Conservation (phyloP, 2,113 vertebrate species). For the Helogale parvula region DNA sequence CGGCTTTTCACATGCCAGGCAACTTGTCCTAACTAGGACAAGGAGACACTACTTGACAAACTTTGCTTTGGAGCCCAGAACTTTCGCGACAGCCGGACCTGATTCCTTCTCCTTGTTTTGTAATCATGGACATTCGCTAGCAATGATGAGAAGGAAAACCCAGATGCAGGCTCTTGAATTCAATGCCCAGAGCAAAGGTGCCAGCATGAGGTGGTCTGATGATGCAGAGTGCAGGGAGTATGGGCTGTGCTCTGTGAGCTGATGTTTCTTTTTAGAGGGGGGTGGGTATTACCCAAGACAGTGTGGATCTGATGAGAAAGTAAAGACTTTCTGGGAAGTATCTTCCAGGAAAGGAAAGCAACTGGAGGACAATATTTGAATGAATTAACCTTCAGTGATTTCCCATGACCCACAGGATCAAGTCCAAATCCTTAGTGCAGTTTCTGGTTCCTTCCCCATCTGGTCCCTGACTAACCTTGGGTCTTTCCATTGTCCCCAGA, state of each 20-base stretch:
- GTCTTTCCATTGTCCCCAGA: slow-evolving; percentile 56
- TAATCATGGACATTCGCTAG: not conserved
- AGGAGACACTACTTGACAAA: slow-evolving; percentile 63
- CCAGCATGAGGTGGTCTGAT: not conserved
- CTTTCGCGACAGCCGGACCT: slow-evolving; percentile 28
- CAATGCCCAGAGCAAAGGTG: not conserved
- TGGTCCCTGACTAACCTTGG: slow-evolving; percentile 57
- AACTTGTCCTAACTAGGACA: slow-evolving; percentile 74
- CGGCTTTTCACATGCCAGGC: slow-evolving; percentile 73
- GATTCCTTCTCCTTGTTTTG: not conserved
- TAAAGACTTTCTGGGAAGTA: slow-evolving; percentile 23
- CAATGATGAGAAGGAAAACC: not conserved
- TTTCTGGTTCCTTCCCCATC: slow-evolving; percentile 51
- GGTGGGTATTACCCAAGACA: not conserved
- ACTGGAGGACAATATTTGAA: slow-evolving; percentile 28
- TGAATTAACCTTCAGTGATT: slow-evolving; percentile 60
- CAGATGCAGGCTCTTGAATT: not conserved
- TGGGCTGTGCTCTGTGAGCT: not conserved
- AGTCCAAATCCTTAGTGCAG: slow-evolving; percentile 46
- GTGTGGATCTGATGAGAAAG: slow-evolving; percentile 13
- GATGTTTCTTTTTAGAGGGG: not conserved
- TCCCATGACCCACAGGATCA: slow-evolving; percentile 64
- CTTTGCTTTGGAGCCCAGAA: slow-evolving; percentile 60
- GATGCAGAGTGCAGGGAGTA: not conserved
- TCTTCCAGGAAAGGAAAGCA: slow-evolving; percentile 9